Conservation (phyloP, 2,888 invertebrate species). For the Phragmatobia fuliginosa region DNA sequence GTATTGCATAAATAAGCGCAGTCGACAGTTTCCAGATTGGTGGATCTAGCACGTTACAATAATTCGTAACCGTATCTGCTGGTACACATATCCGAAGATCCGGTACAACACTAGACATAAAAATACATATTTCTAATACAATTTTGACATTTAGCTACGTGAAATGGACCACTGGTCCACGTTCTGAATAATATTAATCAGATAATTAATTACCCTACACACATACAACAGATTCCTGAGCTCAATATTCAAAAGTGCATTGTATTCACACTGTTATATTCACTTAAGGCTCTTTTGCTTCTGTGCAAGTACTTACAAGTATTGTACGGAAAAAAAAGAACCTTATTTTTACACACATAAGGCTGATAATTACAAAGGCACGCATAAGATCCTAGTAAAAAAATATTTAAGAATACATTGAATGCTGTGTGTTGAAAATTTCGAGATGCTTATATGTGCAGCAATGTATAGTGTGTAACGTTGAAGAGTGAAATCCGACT, state of each 20-base stretch:
- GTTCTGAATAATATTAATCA: background rate
- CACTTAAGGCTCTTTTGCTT: background rate
- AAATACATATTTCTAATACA: background rate
- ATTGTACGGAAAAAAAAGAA: background rate
- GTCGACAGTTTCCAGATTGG: background rate
- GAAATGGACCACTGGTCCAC: background rate
- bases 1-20: too few species aligned
- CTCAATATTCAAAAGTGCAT: constrained; percentile 18
- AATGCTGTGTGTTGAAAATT: background rate
- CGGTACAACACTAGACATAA: background rate
- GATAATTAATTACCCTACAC: background rate
- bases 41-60: background rate
- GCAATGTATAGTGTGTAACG: background rate
- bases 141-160: background rate
- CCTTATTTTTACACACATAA: background rate
- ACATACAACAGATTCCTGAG: constrained; percentile 11
- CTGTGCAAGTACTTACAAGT: background rate
- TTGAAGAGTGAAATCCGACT: background rate
- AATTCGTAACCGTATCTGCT: background rate
- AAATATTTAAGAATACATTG: background rate
- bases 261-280: constrained; percentile 5
- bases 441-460: background rate
- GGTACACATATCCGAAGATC: background rate
- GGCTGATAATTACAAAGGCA: background rate
- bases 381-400: background rate